These are phyloP conservation scores for Salmo trutta DNA, from an alignment of 2,797 vertebrate genomes.

Conservation along the genomic window DNA sequence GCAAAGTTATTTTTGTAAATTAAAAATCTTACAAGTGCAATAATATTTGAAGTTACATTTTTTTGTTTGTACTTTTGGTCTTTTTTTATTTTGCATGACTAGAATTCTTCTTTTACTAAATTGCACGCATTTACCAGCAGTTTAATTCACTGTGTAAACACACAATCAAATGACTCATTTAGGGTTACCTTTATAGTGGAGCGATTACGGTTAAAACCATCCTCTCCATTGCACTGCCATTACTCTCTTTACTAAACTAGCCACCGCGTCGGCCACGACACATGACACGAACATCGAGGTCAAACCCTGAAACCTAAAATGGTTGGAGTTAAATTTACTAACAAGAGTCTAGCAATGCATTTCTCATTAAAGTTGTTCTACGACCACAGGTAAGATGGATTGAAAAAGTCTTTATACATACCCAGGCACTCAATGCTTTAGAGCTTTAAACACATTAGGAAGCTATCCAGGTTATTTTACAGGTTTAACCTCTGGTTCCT, in stretches of 20 bases:
- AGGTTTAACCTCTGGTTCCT: constrained; percentile 87
- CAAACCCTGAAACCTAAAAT: constrained; percentile 87
- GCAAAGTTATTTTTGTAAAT: constrained; percentile 76
- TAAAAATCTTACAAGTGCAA: constrained; percentile 48
- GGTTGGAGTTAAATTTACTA: constrained; percentile 86
- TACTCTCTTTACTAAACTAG: constrained; percentile 90
- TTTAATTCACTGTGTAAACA: constrained; percentile 89
- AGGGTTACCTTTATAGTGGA: constrained; percentile 97
- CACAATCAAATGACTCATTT: constrained; percentile 95
- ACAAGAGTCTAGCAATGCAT: constrained; percentile 76
- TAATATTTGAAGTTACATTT: constrained; percentile 67
- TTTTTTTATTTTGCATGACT: constrained; percentile 69
- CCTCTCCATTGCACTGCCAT: constrained; percentile 94
- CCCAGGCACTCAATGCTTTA: constrained; percentile 84
- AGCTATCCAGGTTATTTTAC: constrained; percentile 86
- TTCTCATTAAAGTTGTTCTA: constrained; percentile 73
- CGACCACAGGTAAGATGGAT: constrained; percentile 83
- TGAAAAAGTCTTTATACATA: constrained; percentile 85
- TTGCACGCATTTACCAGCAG: constrained; percentile 87
- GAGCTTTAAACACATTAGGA: constrained; percentile 85
- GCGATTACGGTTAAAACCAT: constrained; percentile 96
- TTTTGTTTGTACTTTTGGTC: constrained; percentile 71
- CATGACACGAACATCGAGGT: constrained; percentile 78
- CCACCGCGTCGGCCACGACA: constrained; percentile 87
- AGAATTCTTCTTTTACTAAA: constrained; percentile 74